Evolutionary conservation across 2,888 invertebrate genomes (phyloP).

Genomic region (Plebejus anna): DNA sequence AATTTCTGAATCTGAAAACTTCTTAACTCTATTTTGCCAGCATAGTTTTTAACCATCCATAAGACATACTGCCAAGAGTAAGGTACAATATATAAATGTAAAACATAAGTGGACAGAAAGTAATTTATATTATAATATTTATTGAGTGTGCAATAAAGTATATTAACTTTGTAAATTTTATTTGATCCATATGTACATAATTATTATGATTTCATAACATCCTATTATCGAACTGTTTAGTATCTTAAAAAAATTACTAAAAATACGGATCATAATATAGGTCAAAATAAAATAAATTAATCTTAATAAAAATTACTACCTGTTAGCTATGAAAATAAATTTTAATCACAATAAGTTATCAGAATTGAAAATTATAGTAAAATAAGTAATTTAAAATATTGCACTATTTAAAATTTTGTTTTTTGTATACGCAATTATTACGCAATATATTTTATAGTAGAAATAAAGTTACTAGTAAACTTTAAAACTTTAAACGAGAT

Average conservation of each 20-base stretch:
- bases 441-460: neutral
- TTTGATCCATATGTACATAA: neutral
- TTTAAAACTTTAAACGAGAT: too few relatives aligned
- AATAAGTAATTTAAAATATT: conserved; percentile 1
- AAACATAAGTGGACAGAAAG: neutral
- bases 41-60: conserved; percentile 3
- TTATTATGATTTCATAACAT: neutral
- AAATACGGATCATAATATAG: neutral
- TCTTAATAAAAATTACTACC: neutral
- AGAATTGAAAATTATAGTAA: neutral
- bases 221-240: neutral
- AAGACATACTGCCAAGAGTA: conserved; percentile 1
- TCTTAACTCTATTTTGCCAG: neutral
- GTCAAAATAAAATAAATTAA: neutral
- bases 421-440: neutral
- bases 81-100: neutral
- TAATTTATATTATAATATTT: neutral
- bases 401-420: neutral
- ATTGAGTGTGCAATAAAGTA: neutral
- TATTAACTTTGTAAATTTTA: neutral
- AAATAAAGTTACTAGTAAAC: too few relatives aligned
- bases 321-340: neutral
- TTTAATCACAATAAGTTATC: neutral
- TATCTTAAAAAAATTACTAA: neutral
- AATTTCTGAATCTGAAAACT: neutral